Percentiles rank a stretch among this genome's conserved stretches.
These are phyloP conservation scores for Rhopalosiphum padi DNA, from an alignment of 1,140 invertebrate species.

Conservation along the genomic window DNA sequence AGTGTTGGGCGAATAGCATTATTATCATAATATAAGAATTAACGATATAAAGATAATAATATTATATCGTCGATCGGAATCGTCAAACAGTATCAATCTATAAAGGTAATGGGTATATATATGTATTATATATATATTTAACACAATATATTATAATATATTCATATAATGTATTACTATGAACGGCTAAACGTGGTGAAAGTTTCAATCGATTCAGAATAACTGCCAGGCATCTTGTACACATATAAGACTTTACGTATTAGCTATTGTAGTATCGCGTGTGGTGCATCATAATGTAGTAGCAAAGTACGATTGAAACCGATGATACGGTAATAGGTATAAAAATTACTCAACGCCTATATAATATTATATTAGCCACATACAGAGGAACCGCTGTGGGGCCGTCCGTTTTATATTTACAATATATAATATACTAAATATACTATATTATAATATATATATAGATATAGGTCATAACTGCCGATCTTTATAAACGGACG, in stretches of 20 bases:
- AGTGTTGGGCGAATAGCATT: slow-evolving; percentile 1
- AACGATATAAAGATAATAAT: not conserved
- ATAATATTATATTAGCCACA: not conserved
- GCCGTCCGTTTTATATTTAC: not conserved
- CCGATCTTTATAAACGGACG: not conserved
- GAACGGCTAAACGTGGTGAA: not conserved
- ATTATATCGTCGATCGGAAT: not conserved
- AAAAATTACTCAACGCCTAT: not conserved
- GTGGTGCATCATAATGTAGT: not conserved
- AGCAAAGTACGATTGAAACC: not conserved
- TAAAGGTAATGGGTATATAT: not conserved
- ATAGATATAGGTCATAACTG: not conserved
- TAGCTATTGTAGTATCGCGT: not conserved
- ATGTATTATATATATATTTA: not conserved
- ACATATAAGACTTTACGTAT: not conserved
- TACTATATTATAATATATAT: not conserved
- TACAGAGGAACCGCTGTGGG: not conserved
- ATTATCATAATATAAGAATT: slow-evolving; percentile 19
- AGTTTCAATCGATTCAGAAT: not conserved
- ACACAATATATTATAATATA: not conserved
- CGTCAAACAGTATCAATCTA: not conserved
- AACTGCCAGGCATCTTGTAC: not conserved
- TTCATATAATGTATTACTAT: not conserved
- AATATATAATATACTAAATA: not conserved
- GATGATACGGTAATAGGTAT: not conserved